Conservation (phyloP, 2,888 invertebrate genomes). For the Serripes groenlandicus region DNA sequence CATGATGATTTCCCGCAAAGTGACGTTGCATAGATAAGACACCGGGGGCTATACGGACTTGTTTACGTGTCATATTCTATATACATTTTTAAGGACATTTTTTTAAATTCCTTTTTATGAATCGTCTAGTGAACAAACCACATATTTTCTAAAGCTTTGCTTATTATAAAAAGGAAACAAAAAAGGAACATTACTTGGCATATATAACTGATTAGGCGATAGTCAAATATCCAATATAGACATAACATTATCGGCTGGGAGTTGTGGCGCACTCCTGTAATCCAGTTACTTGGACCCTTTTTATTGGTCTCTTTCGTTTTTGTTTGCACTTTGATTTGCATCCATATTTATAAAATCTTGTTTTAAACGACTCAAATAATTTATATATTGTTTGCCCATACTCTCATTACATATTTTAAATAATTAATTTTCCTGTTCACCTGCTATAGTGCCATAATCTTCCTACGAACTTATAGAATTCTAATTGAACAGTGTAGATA, state of each 20-base stretch:
- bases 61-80: background rate
- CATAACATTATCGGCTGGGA: background rate
- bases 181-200: background rate
- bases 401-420: too few species aligned
- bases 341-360: too few species aligned
- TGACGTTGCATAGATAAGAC: background rate
- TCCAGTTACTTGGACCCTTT: conserved; percentile 18
- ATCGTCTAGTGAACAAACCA: background rate
- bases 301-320: too few species aligned
- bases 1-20: background rate
- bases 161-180: background rate
- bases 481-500: too few species aligned
- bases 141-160: background rate
- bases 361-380: too few species aligned
- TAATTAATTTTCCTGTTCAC: too few species aligned
- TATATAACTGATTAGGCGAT: background rate
- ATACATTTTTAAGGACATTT: background rate
- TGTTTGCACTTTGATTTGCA: too few species aligned
- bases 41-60: background rate
- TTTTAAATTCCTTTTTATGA: background rate
- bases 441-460: too few species aligned
- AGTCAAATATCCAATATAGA: background rate
- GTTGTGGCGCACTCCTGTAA: conserved; percentile 14
- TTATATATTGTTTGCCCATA: too few species aligned
- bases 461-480: too few species aligned